phyloP scores from a whole-genome alignment of 2,888 invertebrate species.

The Drosophila differens region DNA sequence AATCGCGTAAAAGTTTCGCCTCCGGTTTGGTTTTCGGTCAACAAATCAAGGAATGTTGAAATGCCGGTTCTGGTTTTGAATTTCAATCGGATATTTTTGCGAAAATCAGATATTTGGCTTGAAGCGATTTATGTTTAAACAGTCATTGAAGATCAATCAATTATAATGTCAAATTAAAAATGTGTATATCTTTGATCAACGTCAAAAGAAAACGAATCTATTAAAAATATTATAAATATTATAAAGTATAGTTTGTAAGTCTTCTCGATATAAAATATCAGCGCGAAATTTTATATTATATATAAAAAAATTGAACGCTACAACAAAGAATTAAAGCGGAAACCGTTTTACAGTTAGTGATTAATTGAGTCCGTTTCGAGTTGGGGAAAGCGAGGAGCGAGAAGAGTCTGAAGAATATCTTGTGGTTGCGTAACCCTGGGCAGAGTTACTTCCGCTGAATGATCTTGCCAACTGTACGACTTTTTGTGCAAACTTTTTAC shows the following conservation, averaged over 20 bases:
- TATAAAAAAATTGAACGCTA: not conserved
- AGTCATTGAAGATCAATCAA: not conserved
- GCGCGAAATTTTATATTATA: not conserved
- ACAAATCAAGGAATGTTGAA: not conserved
- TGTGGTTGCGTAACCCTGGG: slow-evolving; percentile 32
- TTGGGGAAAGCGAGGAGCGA: not conserved
- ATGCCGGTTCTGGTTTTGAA: not conserved
- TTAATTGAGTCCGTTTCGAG: slow-evolving; percentile 36
- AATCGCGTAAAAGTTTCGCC: not conserved
- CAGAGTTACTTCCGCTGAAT: slow-evolving; percentile 46
- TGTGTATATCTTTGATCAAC: too few species aligned
- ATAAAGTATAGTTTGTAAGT: not conserved
- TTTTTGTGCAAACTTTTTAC: slow-evolving; percentile 4
- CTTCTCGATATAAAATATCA: not conserved
- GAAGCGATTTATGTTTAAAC: not conserved
- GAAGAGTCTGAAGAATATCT: slow-evolving; percentile 1
- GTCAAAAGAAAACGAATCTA: not conserved
- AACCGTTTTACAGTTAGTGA: slow-evolving; percentile 36
- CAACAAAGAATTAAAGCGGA: not conserved
- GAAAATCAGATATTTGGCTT: not conserved
- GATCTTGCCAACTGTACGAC: slow-evolving; percentile 37
- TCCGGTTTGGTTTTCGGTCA: not conserved
- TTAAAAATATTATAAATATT: not conserved
- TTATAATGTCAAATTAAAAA: not conserved
- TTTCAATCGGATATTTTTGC: not conserved